Evolutionary conservation across 2,888 invertebrate genomes (phyloP), one percentile per base, ranked within the genome.

Genomic region (Drosophila melanosoma): DNA sequence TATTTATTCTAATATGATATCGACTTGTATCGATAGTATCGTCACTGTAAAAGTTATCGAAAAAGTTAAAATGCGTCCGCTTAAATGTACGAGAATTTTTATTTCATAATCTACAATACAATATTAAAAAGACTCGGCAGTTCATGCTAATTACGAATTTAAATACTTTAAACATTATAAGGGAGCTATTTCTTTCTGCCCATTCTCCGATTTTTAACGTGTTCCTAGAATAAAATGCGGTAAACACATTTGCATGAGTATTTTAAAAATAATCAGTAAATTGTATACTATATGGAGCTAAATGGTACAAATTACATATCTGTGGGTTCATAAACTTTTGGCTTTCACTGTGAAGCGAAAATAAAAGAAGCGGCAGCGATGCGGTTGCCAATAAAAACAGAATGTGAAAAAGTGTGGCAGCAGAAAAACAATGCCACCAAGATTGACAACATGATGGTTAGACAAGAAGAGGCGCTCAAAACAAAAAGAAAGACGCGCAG

Each of bases 401-500:
- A 71, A 68, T 81, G 71, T 59, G 63, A 81, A 76, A 79, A 78
- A 76, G 48, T 58, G 60, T 70, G 70, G 69, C 64, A 79, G 70
- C 42, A 79, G 69, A 86, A 91, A 79, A 82, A 81, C 78, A 86
- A 87, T 90, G 81, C 91, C 90, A 91, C 87, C 86, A 87, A 85
- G 91, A 90, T 91, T 91, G 92, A 91, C 91, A 91, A 74, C 82
- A 72, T 90, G 87, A 90, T 87, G 87, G 84, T 88, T 90, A 86
- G 87, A 90, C 91, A 90, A 90, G 88, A 81, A 80, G 76, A 70
- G 72, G 75, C 70, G 72, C 82, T 76, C 76, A 87, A 81, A 74
- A 82, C 84, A 86, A 83, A 83, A 77, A 89, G 84, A 90, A 88
- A 90, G 76, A 84, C 82, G 82, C 68, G 74, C 68, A 73, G 69